Evolutionary conservation across 2,113 vertebrate species (phyloP).

Genomic region (Falcunculus frontatus): DNA sequence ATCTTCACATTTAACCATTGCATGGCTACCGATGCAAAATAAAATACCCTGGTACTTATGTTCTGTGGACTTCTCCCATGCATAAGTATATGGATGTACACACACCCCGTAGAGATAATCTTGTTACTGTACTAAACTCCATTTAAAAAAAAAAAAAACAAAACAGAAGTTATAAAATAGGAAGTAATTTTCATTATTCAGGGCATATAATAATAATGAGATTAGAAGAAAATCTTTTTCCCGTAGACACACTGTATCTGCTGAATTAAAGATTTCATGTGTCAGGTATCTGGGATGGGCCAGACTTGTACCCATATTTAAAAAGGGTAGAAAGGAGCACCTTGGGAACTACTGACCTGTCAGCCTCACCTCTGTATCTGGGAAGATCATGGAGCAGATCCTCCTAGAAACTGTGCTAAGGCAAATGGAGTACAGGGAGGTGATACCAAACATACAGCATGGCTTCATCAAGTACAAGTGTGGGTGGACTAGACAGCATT

Average conservation of each 20-base stretch:
- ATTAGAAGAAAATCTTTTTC: background rate
- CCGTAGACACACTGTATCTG: background rate
- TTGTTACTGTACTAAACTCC: background rate
- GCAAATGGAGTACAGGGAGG: background rate
- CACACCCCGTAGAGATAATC: background rate
- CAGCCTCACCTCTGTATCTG: background rate
- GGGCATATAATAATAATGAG: background rate
- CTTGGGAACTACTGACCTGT: background rate
- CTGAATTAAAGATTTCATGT: background rate
- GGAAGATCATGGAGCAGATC: background rate
- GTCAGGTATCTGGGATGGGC: background rate
- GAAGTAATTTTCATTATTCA: background rate
- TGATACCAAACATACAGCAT: background rate
- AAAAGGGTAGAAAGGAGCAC: background rate
- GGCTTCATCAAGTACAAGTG: background rate
- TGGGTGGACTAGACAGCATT: background rate
- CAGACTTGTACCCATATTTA: background rate
- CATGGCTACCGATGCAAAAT: background rate
- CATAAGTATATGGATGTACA: background rate
- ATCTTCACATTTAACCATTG: background rate
- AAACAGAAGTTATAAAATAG: background rate
- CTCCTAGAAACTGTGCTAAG: background rate
- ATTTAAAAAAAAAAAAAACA: background rate
- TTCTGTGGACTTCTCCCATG: background rate
- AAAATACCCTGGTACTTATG: background rate